A percentile compares a stretch with the other conserved stretches of the same genome.
Evolutionary conservation across 2,797 vertebrate genomes (phyloP).

Genomic region (Enteromius fasciolatus): DNA sequence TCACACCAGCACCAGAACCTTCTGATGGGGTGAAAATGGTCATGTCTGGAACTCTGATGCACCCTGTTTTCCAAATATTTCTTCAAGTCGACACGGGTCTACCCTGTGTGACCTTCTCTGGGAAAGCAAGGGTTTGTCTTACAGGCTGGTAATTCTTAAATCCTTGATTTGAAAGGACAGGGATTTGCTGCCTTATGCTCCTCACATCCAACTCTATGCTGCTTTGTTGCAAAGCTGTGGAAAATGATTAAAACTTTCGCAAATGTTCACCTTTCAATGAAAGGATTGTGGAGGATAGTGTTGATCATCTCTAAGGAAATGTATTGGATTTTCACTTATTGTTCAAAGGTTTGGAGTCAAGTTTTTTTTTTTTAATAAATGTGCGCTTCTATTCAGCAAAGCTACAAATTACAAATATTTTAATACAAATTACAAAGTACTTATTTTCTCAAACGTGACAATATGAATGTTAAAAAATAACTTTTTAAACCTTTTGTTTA

Average conservation of each 20-base stretch:
- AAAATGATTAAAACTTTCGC: slow-evolving; percentile 1
- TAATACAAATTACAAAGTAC: not conserved
- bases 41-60: not conserved
- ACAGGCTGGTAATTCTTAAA: slow-evolving; percentile 71
- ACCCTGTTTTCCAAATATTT: slow-evolving; percentile 17
- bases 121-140: slow-evolving; percentile 56
- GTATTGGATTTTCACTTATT: not conserved
- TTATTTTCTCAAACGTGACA: not conserved
- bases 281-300: not conserved
- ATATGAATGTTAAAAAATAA: not conserved
- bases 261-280: not conserved
- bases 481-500: not conserved
- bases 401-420: not conserved
- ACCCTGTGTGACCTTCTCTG: slow-evolving; percentile 58
- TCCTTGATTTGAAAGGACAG: slow-evolving; percentile 69
- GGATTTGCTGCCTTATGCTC: slow-evolving; percentile 69
- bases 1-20: slow-evolving; percentile 26
- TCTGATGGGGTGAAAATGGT: slow-evolving; percentile 6
- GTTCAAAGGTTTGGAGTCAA: slow-evolving; percentile 2
- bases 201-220: slow-evolving; percentile 29
- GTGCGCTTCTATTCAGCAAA: not conserved
- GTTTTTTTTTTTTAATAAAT: not conserved
- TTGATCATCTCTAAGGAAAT: not conserved
- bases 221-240: not conserved
- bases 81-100: not conserved